Conservation (phyloP, 2,888 invertebrate species). For the Strigamia crassipes region DNA sequence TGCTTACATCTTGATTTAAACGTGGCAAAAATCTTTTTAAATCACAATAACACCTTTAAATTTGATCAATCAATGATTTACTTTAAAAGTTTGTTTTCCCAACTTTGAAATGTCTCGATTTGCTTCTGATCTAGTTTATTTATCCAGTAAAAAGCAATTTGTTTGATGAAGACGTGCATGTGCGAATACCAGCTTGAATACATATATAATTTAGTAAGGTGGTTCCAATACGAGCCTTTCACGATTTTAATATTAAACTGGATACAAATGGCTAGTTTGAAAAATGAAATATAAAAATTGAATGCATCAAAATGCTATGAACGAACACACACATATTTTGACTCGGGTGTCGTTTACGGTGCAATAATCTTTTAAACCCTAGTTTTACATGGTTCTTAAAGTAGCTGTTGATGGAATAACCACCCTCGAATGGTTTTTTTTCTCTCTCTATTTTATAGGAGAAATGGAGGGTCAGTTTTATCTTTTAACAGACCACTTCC, state of each 20-base stretch:
- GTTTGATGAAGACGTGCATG: not conserved
- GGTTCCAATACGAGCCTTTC: not conserved
- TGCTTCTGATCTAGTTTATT: not conserved
- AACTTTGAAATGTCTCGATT: not conserved
- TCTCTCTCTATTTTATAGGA: not conserved
- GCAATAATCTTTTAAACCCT: constrained; percentile 4
- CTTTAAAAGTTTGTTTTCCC: not conserved
- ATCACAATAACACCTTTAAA: too few species aligned
- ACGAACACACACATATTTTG: too few species aligned
- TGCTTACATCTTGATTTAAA: too few species aligned
- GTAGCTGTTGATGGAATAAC: not conserved
- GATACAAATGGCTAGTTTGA: not conserved
- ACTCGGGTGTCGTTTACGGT: not conserved
- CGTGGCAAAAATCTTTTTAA: too few species aligned
- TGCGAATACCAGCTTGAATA: not conserved
- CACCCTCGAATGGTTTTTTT: not conserved
- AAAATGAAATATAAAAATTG: not conserved
- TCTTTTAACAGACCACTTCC: constrained; percentile 10
- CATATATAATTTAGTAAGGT: not conserved
- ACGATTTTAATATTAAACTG: not conserved
- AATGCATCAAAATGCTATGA: not conserved
- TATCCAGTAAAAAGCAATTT: not conserved
- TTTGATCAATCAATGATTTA: too few species aligned
- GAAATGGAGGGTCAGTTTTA: constrained; percentile 10
- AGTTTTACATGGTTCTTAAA: not conserved